phyloP scores from a whole-genome alignment of 1,140 invertebrate genomes.

The Manduca sexta region DNA sequence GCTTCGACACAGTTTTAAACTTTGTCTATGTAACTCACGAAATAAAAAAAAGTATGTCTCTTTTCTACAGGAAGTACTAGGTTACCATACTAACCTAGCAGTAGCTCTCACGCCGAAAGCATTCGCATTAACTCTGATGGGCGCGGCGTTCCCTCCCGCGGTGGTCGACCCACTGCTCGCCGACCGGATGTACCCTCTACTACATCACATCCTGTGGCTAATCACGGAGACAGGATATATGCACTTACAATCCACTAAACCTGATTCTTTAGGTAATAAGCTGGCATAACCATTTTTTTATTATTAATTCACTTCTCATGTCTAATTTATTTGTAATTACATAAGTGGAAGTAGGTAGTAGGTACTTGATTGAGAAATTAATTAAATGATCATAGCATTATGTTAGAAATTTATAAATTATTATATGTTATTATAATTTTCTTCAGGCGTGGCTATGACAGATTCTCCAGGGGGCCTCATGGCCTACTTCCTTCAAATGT shows the following conservation, averaged over 20 bases:
- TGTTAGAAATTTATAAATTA: too few relatives aligned
- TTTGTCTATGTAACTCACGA: too few relatives aligned
- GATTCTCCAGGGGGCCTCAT: slow-evolving; percentile 84
- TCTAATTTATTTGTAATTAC: too few relatives aligned
- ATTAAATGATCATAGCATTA: too few relatives aligned
- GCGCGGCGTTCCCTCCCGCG: slow-evolving; percentile 23
- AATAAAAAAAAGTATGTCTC: neutral
- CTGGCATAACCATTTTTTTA: too few relatives aligned
- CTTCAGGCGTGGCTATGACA: slow-evolving; percentile 73
- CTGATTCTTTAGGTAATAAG: slow-evolving; percentile 14
- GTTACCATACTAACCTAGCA: slow-evolving; percentile 45
- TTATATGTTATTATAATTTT: too few relatives aligned
- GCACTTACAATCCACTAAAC: slow-evolving; percentile 5
- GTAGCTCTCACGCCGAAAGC: slow-evolving; percentile 3
- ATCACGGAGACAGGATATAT: slow-evolving; percentile 20
- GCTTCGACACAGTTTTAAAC: too few relatives aligned
- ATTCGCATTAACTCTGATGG: slow-evolving; percentile 11
- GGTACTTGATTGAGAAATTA: too few relatives aligned
- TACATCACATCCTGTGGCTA: slow-evolving; percentile 6
- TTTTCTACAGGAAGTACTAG: slow-evolving; percentile 73
- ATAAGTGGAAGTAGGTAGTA: neutral
- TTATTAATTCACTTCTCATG: too few relatives aligned
- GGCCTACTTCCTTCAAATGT: slow-evolving; percentile 89
- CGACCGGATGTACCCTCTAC: slow-evolving; percentile 75
- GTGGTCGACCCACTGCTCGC: slow-evolving; percentile 56